Base-by-base conservation (phyloP, 2,113 vertebrate species). In the Thryonomys swinderianus region DNA sequence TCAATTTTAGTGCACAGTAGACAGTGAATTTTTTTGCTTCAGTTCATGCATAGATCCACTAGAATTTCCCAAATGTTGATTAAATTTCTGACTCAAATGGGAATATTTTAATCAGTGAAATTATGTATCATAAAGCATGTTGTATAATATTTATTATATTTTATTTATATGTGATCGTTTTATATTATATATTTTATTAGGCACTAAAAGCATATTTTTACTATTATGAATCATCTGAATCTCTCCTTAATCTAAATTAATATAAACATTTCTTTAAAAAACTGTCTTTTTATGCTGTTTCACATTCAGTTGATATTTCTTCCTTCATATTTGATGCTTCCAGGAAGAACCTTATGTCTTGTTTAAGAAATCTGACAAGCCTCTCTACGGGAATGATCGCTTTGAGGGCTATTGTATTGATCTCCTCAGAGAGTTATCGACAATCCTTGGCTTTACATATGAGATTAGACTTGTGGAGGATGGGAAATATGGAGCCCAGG, bases 361-460 rank as follows among this genome's bases (percentile, higher is more conserved):
- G 98, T 99, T 99, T 98, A 99, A 99, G 98, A 99, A 99, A 95
- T 99, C 99, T 94, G 99, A 99, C 98, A 99, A 99, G 96, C 99
- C 99, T 11, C 98, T 99, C 84, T 99, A 99, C 7, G 99, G 99
- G 79, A 99, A 99, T 90, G 99, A 99, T 96, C 99, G 99, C 95
- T 99, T 99, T 96, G 99, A 99, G 96, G 99, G 99, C 93, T 99
- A 99, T 98, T 99, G 99, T 97, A 99, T 99, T 91, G 99, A 99
- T 98, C 99, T 99, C 88, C 99, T 99, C 92, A 99, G 99, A 91
- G 99, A 99, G 97, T 98, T 99, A 93, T 99, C 99, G 94, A 99
- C 98, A 96, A 99, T 99, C 93, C 99, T 99, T 97, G 99, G 99
- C 96, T 99, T 99, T 97, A 99, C 98, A 25, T 99, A 99, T 90